Evolutionary conservation across 2,113 vertebrate species (phyloP).

Genomic region (Peromyscus californicus): DNA sequence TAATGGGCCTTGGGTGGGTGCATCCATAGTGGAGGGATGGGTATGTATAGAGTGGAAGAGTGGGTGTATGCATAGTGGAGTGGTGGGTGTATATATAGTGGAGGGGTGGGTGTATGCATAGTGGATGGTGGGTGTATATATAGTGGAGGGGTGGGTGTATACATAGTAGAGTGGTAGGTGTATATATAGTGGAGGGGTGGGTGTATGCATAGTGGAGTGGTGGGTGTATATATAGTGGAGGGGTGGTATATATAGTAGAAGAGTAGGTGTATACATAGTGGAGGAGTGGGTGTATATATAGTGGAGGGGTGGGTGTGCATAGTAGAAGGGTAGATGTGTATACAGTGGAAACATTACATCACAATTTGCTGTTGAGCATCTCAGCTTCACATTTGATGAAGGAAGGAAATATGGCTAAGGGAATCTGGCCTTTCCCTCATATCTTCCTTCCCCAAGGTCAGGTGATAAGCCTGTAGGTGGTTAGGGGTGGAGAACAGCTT

Average conservation of each 20-base stretch:
- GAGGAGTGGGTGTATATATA: neutral
- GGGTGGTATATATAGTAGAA: neutral
- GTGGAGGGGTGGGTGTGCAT: neutral
- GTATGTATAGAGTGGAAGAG: neutral
- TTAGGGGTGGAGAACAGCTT: neutral
- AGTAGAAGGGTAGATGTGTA: neutral
- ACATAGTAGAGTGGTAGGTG: neutral
- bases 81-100: neutral
- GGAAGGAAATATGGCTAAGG: neutral
- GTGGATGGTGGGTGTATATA: neutral
- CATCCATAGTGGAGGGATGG: neutral
- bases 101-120: neutral
- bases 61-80: neutral
- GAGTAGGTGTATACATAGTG: neutral
- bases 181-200: too few species aligned
- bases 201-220: too few species aligned
- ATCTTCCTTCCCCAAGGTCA: neutral
- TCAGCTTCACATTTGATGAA: neutral
- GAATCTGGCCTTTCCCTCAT: neutral
- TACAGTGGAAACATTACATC: neutral
- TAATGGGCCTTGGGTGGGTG: neutral
- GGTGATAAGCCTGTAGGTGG: neutral
- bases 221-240: too few species aligned
- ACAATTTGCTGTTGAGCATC: neutral
- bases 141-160: neutral